Percentiles rank a stretch among this genome's conserved stretches.
Conservation (phyloP, 2,888 invertebrate species). For the Phyto melanocephala region DNA sequence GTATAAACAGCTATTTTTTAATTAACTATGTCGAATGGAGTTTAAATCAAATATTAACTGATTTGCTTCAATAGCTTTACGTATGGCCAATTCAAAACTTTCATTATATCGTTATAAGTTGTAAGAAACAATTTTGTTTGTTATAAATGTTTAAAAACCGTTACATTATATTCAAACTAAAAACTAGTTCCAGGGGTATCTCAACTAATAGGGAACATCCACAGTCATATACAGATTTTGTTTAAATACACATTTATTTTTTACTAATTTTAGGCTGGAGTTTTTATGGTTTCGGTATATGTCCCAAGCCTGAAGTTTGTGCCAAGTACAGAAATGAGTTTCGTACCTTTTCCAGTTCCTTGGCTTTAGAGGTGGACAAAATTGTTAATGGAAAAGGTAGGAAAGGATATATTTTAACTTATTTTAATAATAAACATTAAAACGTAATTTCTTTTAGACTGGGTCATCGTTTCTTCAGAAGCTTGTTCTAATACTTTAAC, state of each 20-base stretch:
- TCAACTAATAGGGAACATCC: too few species aligned
- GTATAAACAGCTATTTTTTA: background rate
- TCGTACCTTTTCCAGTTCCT: background rate
- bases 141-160: too few species aligned
- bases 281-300: background rate
- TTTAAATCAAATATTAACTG: too few species aligned
- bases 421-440: background rate
- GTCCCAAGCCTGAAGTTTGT: background rate
- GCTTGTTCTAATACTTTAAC: background rate
- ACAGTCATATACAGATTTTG: too few species aligned
- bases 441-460: background rate
- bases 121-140: too few species aligned
- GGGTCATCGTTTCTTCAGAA: background rate
- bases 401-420: background rate
- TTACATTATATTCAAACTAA: too few species aligned
- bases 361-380: background rate
- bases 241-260: too few species aligned
- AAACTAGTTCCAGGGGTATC: too few species aligned
- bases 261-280: background rate
- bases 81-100: too few species aligned
- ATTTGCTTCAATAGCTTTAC: too few species aligned
- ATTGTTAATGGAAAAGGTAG: background rate
- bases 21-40: background rate
- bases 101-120: too few species aligned
- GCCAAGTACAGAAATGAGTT: background rate